Conservation (phyloP, 2,113 vertebrate genomes). For the Calidris pugnax region DNA sequence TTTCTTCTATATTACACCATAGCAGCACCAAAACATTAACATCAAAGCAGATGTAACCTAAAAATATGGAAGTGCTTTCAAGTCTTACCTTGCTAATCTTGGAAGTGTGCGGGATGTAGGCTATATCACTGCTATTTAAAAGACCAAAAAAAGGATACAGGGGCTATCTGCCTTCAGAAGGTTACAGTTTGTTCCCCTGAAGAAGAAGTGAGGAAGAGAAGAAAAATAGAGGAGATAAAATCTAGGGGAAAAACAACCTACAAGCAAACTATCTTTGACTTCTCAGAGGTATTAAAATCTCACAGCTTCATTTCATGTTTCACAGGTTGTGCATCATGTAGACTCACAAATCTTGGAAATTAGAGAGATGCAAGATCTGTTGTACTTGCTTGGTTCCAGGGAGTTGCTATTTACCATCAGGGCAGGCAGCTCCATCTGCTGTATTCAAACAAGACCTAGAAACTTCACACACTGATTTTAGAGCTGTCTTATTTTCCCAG, state of each 20-base stretch:
- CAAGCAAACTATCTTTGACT: background rate
- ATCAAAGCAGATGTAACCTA: background rate
- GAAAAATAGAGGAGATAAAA: background rate
- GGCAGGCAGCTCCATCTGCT: constrained; percentile 5
- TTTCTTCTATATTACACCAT: background rate
- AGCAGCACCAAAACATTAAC: background rate
- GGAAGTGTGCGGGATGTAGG: background rate
- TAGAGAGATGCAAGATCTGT: background rate
- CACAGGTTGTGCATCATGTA: background rate
- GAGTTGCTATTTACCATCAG: background rate
- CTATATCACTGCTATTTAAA: background rate
- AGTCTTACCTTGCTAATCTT: background rate
- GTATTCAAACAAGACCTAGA: background rate
- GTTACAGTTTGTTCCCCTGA: background rate
- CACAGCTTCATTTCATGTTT: background rate
- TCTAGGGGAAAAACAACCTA: background rate
- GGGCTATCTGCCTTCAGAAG: background rate
- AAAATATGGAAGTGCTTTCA: background rate
- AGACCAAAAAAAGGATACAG: background rate
- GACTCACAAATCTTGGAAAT: background rate
- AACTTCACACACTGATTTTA: background rate
- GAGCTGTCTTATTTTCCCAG: background rate
- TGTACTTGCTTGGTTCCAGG: background rate
- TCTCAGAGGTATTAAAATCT: background rate
- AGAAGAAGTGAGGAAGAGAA: background rate